Percentiles rank a stretch among this genome's conserved stretches.
Conservation (phyloP, 2,888 invertebrate species). For the Ptychoptera albimana region DNA sequence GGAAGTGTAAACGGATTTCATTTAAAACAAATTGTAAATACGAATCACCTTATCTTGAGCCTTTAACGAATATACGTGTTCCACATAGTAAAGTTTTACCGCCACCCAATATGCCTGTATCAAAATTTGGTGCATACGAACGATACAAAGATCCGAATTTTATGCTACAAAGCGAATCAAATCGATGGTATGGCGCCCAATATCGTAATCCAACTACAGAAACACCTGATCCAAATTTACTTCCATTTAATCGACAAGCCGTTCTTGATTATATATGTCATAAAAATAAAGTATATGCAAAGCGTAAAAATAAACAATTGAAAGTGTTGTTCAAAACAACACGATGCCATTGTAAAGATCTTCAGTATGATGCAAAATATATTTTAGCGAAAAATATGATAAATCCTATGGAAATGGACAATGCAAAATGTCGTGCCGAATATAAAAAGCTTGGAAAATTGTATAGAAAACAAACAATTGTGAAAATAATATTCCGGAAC, state of each 20-base stretch:
- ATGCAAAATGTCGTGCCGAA: slow-evolving; percentile 4
- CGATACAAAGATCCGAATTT: slow-evolving; percentile 10
- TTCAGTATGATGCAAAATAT: not conserved
- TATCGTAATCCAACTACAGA: not conserved
- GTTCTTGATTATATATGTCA: slow-evolving; percentile 3
- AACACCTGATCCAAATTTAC: not conserved
- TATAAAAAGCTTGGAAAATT: slow-evolving; percentile 2
- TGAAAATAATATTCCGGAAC: slow-evolving; percentile 6
- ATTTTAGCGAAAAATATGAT: not conserved
- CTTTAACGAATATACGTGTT: slow-evolving; percentile 12
- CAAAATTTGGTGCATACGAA: slow-evolving; percentile 8
- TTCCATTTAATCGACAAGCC: slow-evolving; percentile 1
- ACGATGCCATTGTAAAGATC: not conserved
- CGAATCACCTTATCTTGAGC: slow-evolving; percentile 18
- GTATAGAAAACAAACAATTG: slow-evolving; percentile 5
- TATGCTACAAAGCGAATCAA: slow-evolving; percentile 10
- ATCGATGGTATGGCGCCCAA: slow-evolving; percentile 17
- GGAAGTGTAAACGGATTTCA: not conserved
- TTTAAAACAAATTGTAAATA: not conserved
- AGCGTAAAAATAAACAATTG: not conserved
- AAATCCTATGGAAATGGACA: slow-evolving; percentile 5
- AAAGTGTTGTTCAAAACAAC: not conserved
- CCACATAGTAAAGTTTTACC: not conserved
- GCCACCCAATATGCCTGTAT: slow-evolving; percentile 1
- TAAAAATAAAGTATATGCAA: not conserved